Evolutionary conservation across 2,888 invertebrate species (phyloP), one percentile per base, ranked within the genome.

Genomic region (Tipula confusa): DNA sequence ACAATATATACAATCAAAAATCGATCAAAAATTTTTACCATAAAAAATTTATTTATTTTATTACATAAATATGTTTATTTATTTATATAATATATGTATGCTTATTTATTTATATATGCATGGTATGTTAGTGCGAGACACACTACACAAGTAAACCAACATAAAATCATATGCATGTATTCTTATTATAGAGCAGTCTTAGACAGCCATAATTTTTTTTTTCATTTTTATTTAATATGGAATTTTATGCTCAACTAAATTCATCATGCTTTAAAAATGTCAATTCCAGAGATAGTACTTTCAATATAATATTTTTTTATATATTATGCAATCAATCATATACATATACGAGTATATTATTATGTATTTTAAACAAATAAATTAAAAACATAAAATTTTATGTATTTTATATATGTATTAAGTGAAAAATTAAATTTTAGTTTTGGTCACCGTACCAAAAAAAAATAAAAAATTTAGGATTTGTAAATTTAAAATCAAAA

Each of bases 31-130:
- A 24, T 24, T 64, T 64, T 64, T 64, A 64, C 24, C 64, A 64
- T 64, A 64, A 64, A 64, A 64, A 64, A 64, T 64, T n/a, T 24
- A 64, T 64, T 64, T 64, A 64, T 64, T 64, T 64, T 64, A 64
- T 64, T 64, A 64, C 24, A 38, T n/a, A n/a, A n/a, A n/a, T n/a
- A n/a, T n/a, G n/a, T n/a, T n/a, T 38, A 64, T 64, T 64, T 64
- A 64, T 64, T 24, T 64, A 64, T 64, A 64, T 64, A 64, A 64
- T 64, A 11, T 64, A 64, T 64, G 24, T 64, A 64, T 64, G 64
- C 64, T 64, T 64, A 64, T 64, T 64, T 64, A 64, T 64, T 64
- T 64, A 64, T 64, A n/a, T n/a, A 64, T 64, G 18, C 18, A 64
- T 24, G 64, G 24, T 64, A 64, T 64, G 64, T 64, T 24, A 64